A percentile compares a stretch with the other conserved stretches of the same genome.
These are phyloP conservation scores for Antedon mediterranea DNA, from an alignment of 53 echinoderm and acorn worm genomes.

Conservation along the genomic window DNA sequence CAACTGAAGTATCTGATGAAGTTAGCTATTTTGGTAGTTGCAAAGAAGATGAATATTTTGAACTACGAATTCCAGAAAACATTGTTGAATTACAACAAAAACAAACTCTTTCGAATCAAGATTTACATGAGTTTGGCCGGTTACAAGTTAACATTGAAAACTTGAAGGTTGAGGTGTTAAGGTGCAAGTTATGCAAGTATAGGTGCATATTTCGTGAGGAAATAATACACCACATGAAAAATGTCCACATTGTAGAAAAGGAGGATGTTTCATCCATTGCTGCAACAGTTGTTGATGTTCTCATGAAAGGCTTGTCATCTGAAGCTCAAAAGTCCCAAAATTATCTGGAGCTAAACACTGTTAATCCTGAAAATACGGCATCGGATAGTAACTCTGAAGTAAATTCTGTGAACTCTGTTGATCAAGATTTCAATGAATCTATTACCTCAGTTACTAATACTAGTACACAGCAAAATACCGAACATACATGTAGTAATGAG, in stretches of 20 bases:
- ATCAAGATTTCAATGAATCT: no score
- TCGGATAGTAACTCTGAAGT: neutral
- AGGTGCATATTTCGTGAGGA: slow-evolving; percentile 26
- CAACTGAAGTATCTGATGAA: neutral
- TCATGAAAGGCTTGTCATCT: neutral
- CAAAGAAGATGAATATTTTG: neutral
- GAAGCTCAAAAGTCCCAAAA: neutral
- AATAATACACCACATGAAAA: slow-evolving; percentile 36
- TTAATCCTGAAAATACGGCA: neutral
- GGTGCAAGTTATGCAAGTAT: slow-evolving; percentile 65
- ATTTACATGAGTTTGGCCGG: neutral
- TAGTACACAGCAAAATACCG: no score
- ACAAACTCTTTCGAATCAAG: neutral
- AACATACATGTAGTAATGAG: no score
- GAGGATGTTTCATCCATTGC: neutral
- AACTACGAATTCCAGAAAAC: neutral
- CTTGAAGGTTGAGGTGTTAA: slow-evolving; percentile 46
- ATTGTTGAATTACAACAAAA: neutral
- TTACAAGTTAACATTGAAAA: slow-evolving; percentile 24
- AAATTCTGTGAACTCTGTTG: no score
- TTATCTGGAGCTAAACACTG: neutral
- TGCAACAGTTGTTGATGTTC: neutral
- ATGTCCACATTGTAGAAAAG: slow-evolving; percentile 10
- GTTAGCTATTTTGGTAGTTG: neutral
- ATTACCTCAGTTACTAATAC: no score